Base-by-base conservation (phyloP, 1,140 invertebrate species). In the Tribolium madens region DNA sequence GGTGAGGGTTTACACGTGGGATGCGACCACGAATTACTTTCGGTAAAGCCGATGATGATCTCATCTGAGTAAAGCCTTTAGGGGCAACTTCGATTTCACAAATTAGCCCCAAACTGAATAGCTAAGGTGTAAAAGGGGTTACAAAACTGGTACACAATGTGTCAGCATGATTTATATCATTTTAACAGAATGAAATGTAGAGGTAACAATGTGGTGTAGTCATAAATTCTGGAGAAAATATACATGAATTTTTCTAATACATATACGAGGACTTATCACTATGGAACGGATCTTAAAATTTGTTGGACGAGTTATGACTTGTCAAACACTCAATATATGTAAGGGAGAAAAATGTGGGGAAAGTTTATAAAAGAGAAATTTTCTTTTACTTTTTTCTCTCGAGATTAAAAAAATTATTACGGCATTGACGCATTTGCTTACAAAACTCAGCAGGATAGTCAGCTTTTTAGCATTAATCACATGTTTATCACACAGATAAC, bases 171-270 rank as follows among this genome's bases (percentile, higher is more conserved):
- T 64, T 64, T 64, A 64, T 64, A 14, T n/a, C 26, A 64, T 64
- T 64, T 64, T 64, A 64, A 64, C 10, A 36, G 57, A 64, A 64
- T 64, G 57, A 64, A 64, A 64, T 64, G 36, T 64, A 10, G 52
- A 21, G 13, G 52, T 17, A 17, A 26, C 52, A 57, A 57, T 14
- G 26, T 33, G 26, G 10, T 14, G 26, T 10, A 18, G 17, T 18
- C 52, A 57, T 21, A 57, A 18, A 18, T 57, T 10, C 14, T 26
- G n/a, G 21, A 33, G 21, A 64, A 64, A 64, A 13, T 64, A 33
- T 33, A 52, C 17, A 57, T 64, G 21, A 9, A 64, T 26, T 64
- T 64, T 64, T 33, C 14, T 33, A 64, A 33, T 64, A 26, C 21
- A 5, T 26, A 64, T 31, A 14, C n/a, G 57, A 10, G 26, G 12